Evolutionary conservation across 1,140 invertebrate genomes (phyloP), one percentile per base, ranked within the genome.

Genomic region (Harpegnathos saltator): DNA sequence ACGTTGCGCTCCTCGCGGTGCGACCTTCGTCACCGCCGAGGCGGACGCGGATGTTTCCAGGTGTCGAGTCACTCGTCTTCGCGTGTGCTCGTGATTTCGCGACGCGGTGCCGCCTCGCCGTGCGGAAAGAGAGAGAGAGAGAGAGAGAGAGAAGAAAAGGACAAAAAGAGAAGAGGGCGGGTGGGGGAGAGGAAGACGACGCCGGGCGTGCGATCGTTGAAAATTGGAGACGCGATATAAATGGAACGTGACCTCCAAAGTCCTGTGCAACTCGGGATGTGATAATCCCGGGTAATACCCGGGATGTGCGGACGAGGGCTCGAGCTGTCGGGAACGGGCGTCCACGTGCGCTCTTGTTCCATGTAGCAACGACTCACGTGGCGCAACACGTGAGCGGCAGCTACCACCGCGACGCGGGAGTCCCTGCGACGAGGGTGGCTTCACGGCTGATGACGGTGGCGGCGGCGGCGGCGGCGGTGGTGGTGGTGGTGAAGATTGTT

Each of bases 1-100:
- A 75, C 84, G 86, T 88, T 86, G 87, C 85, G 85, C 87, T 86
- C 85, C 87, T 86, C 85, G 85, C 77, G 59, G 63, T 63, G 59
- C 85, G 86, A 72, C 86, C 86, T 88, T 87, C 86, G 82, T n/a
- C 3, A 54, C 59, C 50, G 52, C 48, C 82, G 82, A 83, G 85
- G 74, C 85, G 85, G 85, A 77, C 68, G 22, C 85, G 82, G 65
- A 80, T 62, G 24, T 59, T 83, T 74, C 85, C 63, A 72, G 15
- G 58, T n/a, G 52, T 26, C 44, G 29, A 62, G n/a, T 50, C 75
- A 33, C 65, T 14, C 19, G 26, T 29, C 3, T 14, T 69, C 50
- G 66, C 58, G 73, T 52, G 19, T 33, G 11, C 9, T 29, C 17
- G 65, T 33, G 58, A 48, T 71, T 80, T 69, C 14, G 33, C 75